phyloP scores from a whole-genome alignment of 2,797 vertebrate species.

The Peromyscus aztecus region DNA sequence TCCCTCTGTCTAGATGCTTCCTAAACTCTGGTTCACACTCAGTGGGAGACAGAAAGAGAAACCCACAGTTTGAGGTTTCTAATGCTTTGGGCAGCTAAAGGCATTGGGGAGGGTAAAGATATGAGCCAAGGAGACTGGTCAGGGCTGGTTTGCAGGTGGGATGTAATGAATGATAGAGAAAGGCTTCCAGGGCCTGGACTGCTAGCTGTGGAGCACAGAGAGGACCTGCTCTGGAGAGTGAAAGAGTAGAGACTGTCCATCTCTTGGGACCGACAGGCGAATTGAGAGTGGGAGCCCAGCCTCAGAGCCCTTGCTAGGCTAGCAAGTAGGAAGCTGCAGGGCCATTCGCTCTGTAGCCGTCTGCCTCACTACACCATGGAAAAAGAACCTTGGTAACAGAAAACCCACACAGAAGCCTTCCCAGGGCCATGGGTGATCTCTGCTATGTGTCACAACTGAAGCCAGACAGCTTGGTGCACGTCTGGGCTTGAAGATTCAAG shows the following conservation, averaged over 20 bases:
- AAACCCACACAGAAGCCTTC: slow-evolving; percentile 16
- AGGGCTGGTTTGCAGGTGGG: not conserved
- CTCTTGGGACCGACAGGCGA: rapidly evolving
- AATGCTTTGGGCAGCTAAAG: not conserved
- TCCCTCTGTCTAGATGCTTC: not conserved
- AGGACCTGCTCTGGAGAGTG: not conserved
- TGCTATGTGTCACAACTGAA: not conserved
- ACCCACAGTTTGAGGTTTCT: not conserved
- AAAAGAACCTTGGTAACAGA: not conserved
- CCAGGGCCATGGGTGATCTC: slow-evolving; percentile 38
- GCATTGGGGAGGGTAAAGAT: not conserved
- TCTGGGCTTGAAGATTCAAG: slow-evolving; percentile 41
- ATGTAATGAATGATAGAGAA: not conserved
- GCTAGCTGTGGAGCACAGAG: not conserved
- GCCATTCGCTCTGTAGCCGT: not conserved
- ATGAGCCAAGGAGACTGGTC: not conserved
- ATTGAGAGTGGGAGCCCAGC: rapidly evolving
- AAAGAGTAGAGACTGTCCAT: not conserved
- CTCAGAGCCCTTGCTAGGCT: too few species aligned
- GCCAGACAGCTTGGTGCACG: not conserved
- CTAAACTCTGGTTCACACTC: not conserved
- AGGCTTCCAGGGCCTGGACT: not conserved
- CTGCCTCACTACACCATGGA: too few species aligned
- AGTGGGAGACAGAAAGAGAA: not conserved
- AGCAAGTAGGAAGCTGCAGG: not conserved